A percentile compares a stretch with the other conserved stretches of the same genome.
Evolutionary conservation across 2,797 vertebrate genomes (phyloP).

Genomic region (Huso huso): DNA sequence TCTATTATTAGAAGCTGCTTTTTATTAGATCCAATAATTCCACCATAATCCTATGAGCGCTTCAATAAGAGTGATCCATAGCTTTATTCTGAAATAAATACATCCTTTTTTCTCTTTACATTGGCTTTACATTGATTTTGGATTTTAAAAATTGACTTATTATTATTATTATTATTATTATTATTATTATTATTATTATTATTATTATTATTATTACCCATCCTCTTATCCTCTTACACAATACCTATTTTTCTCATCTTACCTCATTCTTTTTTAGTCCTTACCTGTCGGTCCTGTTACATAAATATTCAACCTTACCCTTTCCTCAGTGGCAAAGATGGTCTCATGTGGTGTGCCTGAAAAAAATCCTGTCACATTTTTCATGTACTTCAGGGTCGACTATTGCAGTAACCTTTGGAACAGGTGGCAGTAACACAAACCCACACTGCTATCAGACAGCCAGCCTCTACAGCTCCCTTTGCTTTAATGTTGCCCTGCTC

Average conservation of each 20-base stretch:
- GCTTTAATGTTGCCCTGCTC: no score
- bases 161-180: no score
- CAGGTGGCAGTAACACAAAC: slow-evolving; percentile 40
- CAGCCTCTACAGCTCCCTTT: slow-evolving; percentile 1
- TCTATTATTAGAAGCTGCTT: no score
- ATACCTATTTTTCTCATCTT: neutral
- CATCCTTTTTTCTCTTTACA: neutral
- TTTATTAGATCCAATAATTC: no score
- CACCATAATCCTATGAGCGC: no score
- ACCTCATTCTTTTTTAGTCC: neutral
- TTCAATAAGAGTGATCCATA: no score
- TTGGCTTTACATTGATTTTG: slow-evolving; percentile 1
- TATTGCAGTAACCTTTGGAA: slow-evolving; percentile 24
- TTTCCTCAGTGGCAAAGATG: slow-evolving; percentile 14
- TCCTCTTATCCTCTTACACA: neutral
- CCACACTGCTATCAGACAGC: slow-evolving; percentile 20
- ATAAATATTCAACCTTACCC: slow-evolving; percentile 25
- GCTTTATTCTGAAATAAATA: neutral
- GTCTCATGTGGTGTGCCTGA: slow-evolving; percentile 15
- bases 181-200: no score
- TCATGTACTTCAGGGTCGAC: slow-evolving; percentile 2
- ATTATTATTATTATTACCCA: no score
- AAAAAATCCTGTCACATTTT: slow-evolving; percentile 19
- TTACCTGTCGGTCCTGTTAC: slow-evolving; percentile 8
- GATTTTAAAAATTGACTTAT: no score